phyloP scores from a whole-genome alignment of 2,888 invertebrate genomes.

The Rhingia rostrata region DNA sequence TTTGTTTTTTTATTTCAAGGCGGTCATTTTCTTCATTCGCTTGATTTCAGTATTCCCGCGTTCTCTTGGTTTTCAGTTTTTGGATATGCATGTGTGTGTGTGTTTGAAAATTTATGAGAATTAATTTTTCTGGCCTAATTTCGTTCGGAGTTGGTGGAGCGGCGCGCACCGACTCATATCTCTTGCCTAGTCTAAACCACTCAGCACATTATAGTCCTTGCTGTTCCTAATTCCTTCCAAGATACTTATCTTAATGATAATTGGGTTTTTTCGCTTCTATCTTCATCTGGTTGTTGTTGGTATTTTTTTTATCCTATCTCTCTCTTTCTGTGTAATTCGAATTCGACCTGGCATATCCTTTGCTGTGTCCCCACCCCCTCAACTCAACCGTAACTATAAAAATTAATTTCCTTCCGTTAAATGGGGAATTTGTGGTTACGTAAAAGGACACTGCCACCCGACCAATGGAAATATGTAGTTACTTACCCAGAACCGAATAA shows the following conservation, averaged over 20 bases:
- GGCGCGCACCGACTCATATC: conserved; percentile 52
- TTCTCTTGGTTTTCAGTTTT: conserved; percentile 7
- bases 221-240: conserved; percentile 73
- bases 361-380: conserved; percentile 4
- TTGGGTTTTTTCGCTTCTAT: conserved; percentile 70
- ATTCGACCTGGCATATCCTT: conserved; percentile 57
- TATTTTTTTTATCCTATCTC: not conserved
- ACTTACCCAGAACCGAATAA: conserved; percentile 38
- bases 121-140: conserved; percentile 71
- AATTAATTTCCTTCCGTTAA: conserved; percentile 74
- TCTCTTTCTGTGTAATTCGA: conserved; percentile 56
- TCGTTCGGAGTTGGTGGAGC: conserved; percentile 42
- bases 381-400: conserved; percentile 69
- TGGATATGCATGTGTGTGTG: not conserved
- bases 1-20: not conserved
- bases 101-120: conserved; percentile 65
- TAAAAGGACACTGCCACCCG: conserved; percentile 70
- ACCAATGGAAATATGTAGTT: conserved; percentile 55
- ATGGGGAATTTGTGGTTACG: conserved; percentile 71
- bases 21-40: conserved; percentile 47
- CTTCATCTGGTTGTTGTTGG: conserved; percentile 37
- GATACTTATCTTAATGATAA: conserved; percentile 75
- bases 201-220: conserved; percentile 74
- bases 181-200: conserved; percentile 71
- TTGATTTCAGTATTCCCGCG: not conserved